phyloP scores from a whole-genome alignment of 1,140 invertebrate species.

The Myzus persicae region DNA sequence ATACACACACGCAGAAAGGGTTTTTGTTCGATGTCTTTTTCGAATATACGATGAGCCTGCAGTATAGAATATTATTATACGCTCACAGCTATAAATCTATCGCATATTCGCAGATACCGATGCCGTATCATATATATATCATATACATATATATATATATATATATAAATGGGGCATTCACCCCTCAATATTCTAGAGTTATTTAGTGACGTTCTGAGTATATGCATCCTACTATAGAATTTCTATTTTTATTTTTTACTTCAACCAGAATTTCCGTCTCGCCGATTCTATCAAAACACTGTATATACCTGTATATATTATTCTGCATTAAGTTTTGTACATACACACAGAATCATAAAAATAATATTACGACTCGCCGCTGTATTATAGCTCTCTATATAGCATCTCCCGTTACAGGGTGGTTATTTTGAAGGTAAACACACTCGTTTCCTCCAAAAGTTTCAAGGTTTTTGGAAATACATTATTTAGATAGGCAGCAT shows the following conservation, averaged over 20 bases:
- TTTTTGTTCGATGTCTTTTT: neutral
- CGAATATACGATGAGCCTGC: constrained; percentile 12
- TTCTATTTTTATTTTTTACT: neutral
- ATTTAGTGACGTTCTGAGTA: neutral
- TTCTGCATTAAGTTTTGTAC: neutral
- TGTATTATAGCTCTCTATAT: neutral
- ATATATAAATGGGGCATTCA: neutral
- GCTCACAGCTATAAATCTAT: neutral
- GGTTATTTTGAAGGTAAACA: neutral
- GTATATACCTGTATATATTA: neutral
- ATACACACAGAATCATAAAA: neutral
- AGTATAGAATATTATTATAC: constrained; percentile 1
- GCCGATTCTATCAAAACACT: neutral
- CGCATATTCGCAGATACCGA: neutral
- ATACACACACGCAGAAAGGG: neutral
- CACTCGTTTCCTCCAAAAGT: neutral
- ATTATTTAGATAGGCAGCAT: neutral
- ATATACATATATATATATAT: no score
- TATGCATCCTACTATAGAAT: neutral
- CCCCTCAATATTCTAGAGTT: neutral
- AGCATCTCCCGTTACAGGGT: neutral
- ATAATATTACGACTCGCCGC: neutral
- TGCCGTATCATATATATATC: constrained; percentile 2
- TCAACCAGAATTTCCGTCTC: neutral
- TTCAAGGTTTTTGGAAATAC: neutral